Evolutionary conservation across 2,113 vertebrate species (phyloP).

Genomic region (Hyperopisus bebe): DNA sequence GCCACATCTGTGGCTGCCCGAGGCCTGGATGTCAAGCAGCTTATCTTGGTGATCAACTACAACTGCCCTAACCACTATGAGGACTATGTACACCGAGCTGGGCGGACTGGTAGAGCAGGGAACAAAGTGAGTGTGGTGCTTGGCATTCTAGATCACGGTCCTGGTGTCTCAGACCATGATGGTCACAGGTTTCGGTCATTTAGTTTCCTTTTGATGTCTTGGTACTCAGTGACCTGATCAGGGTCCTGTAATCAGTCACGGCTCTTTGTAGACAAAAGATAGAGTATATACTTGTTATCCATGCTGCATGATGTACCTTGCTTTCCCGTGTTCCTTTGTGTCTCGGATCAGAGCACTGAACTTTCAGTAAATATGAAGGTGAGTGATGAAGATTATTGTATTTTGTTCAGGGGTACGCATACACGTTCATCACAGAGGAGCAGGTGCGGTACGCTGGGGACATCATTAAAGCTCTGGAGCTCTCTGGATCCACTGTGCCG

Average conservation of each 20-base stretch:
- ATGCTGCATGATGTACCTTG: not conserved
- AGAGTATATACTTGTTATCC: not conserved
- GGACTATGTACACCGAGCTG: constrained; percentile 94
- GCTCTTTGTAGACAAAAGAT: not conserved
- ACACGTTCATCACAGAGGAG: constrained; percentile 94
- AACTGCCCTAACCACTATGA: constrained; percentile 97
- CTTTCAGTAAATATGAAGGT: not conserved
- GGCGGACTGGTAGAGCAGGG: constrained; percentile 88
- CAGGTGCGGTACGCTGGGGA: constrained; percentile 91
- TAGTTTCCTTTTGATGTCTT: not conserved
- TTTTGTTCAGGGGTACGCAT: constrained; percentile 76
- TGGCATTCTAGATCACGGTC: not conserved
- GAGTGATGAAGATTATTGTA: not conserved
- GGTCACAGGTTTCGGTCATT: not conserved
- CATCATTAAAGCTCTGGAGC: constrained; percentile 93
- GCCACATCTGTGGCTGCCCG: constrained; percentile 93
- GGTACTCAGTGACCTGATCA: not conserved
- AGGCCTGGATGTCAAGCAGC: constrained; percentile 91
- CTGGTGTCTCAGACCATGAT: not conserved
- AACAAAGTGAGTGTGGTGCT: constrained; percentile 76
- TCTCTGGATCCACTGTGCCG: constrained; percentile 79
- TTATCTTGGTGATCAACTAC: constrained; percentile 95
- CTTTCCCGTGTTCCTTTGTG: not conserved
- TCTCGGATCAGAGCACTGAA: not conserved
- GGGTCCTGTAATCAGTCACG: not conserved